Conservation (phyloP, 1,140 invertebrate genomes). For the Harpegnathos saltator region DNA sequence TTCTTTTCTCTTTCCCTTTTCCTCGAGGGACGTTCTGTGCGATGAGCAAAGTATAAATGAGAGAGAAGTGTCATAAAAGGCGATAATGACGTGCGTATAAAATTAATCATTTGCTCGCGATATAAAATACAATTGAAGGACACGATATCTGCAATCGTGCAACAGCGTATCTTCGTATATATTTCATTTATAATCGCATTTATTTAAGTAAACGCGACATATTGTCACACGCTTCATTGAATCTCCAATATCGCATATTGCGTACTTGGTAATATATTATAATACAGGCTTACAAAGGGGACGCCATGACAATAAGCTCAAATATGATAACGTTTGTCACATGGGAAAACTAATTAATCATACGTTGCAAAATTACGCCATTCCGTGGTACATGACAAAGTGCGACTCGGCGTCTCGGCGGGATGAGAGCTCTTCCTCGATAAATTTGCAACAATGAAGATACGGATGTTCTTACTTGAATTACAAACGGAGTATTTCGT, state of each 20-base stretch:
- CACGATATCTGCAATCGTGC: background rate
- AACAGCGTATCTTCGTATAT: background rate
- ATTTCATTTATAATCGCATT: background rate
- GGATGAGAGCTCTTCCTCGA: background rate
- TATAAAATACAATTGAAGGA: background rate
- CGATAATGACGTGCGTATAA: background rate
- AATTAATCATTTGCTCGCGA: no score
- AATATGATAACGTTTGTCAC: background rate
- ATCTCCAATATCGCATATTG: conserved; percentile 3
- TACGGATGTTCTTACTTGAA: background rate
- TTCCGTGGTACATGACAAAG: background rate
- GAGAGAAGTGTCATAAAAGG: background rate
- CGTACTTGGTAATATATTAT: no score
- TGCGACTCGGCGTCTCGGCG: background rate
- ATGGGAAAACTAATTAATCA: background rate
- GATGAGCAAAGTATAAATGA: no score
- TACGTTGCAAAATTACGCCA: background rate
- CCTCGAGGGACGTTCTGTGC: no score
- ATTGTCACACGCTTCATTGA: background rate
- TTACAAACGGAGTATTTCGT: background rate
- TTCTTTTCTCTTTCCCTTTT: background rate
- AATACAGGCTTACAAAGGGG: background rate
- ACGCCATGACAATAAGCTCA: conserved; percentile 2
- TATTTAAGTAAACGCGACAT: background rate
- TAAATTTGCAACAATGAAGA: background rate